A percentile compares a stretch with the other conserved stretches of the same genome.
Evolutionary conservation across 2,888 invertebrate genomes (phyloP).

Genomic region (Trachelus iudaicus): DNA sequence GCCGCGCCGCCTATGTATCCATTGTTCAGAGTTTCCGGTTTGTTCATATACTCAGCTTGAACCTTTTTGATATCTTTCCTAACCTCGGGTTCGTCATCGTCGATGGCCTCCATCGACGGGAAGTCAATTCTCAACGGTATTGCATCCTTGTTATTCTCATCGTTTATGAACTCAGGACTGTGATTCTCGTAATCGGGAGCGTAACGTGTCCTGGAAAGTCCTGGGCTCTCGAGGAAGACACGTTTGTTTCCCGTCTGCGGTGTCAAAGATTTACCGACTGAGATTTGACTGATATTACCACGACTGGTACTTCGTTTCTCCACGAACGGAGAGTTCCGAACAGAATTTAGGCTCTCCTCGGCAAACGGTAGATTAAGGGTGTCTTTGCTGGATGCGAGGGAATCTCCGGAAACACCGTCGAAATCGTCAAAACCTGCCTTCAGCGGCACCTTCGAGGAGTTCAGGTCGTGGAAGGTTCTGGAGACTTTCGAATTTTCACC

Average conservation of each 20-base stretch:
- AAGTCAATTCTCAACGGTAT: conserved; percentile 45
- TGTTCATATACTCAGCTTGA: conserved; percentile 43
- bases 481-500: conserved; percentile 44
- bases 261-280: conserved; percentile 50
- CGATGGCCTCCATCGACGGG: conserved; percentile 47
- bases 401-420: conserved; percentile 57
- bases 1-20: conserved; percentile 57
- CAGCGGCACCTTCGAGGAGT: conserved; percentile 55
- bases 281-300: conserved; percentile 49
- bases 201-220: conserved; percentile 23
- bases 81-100: conserved; percentile 33
- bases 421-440: conserved; percentile 62
- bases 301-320: conserved; percentile 46
- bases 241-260: conserved; percentile 46
- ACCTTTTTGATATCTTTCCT: conserved; percentile 32
- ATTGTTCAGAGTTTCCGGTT: conserved; percentile 55
- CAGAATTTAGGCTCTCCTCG: conserved; percentile 57
- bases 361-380: conserved; percentile 57
- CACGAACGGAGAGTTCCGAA: conserved; percentile 54
- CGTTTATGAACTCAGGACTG: conserved; percentile 47
- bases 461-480: conserved; percentile 48
- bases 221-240: conserved; percentile 39
- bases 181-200: conserved; percentile 59
- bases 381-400: conserved; percentile 56
- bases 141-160: conserved; percentile 38